Base-by-base conservation (phyloP, 2,888 invertebrate genomes). In the Taphrorychus bicolor region DNA sequence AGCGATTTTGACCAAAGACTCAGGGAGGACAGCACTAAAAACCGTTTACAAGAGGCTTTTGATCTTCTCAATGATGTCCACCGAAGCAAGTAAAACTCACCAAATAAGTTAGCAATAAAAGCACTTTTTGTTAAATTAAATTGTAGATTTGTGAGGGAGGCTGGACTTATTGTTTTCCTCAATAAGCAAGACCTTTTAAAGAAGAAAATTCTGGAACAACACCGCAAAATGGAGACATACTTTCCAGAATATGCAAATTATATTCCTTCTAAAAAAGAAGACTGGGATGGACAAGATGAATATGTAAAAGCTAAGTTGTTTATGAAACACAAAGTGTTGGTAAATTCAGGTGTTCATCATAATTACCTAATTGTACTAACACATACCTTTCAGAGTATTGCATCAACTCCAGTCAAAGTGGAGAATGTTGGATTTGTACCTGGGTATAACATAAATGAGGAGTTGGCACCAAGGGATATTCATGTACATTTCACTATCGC, bases 151-250 rank as follows among this genome's bases (percentile, higher is more conserved):
- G 85, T 94, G 0, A 82, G 89, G 66, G 87, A 89, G 71, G 89
- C 92, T 0, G 93, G 92, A 2, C 83, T 93, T 42, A 91, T 94
- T 54, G 87, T 94, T 5, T 94, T 94, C 80, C 84, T 94, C 40
- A 94, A 94, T 80, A 94, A 94, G 78, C 92, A 92, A 77, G 93
- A 94, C 78, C 82, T 92, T 2, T 83, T 94, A 58, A 86, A 89
- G 72, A 84, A 85, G 53, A 94, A 94, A 81, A 85, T 93, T 54
- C 23, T 54, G 19, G 81, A 86, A n/a, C 85, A 86, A 57, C 91
- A 91, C 14, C 85, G 85, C 70, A 84, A 83, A 61, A 85, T 92
- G 58, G 87, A 83, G 0, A 83, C 86, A 0, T 88, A 89, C 80
- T 92, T 91, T 82, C 89, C 90, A 0, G 85, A 88, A 66, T 92